These are phyloP conservation scores for Lepilemur septentrionalis DNA, from an alignment of 2,797 vertebrate species.

Conservation along the genomic window DNA sequence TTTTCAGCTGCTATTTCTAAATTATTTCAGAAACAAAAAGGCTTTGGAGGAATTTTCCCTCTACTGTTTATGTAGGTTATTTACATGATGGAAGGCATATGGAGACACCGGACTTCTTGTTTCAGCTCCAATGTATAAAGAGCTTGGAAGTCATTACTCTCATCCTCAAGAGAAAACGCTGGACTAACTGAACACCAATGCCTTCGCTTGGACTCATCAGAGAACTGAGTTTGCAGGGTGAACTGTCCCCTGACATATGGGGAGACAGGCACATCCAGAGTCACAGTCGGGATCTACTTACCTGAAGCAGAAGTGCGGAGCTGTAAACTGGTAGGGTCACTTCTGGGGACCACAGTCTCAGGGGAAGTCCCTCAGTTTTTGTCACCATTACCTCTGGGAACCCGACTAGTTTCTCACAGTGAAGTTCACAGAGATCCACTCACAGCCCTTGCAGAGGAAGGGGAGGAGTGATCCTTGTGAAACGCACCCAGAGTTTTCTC, in stretches of 20 bases:
- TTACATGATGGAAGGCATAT: background rate
- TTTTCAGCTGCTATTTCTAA: constrained; percentile 9
- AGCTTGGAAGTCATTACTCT: background rate
- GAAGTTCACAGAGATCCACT: background rate
- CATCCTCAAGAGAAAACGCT: background rate
- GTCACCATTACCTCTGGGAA: background rate
- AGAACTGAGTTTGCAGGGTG: background rate
- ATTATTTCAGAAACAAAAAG: background rate
- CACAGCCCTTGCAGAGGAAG: background rate
- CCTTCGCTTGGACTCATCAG: background rate
- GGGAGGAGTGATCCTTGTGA: background rate
- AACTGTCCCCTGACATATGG: background rate
- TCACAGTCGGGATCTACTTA: background rate
- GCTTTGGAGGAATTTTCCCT: background rate
- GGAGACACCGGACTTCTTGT: background rate
- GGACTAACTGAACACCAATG: background rate
- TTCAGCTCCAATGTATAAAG: background rate
- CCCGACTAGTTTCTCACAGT: background rate
- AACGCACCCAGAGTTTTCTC: background rate
- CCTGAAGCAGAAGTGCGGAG: background rate
- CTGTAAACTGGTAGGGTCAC: background rate
- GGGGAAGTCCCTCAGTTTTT: background rate
- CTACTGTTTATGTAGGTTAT: background rate
- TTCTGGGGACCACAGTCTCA: background rate
- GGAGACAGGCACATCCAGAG: background rate